Evolutionary conservation across 2,113 vertebrate species (phyloP).

Genomic region (rat (Rattus norvegicus)): DNA sequence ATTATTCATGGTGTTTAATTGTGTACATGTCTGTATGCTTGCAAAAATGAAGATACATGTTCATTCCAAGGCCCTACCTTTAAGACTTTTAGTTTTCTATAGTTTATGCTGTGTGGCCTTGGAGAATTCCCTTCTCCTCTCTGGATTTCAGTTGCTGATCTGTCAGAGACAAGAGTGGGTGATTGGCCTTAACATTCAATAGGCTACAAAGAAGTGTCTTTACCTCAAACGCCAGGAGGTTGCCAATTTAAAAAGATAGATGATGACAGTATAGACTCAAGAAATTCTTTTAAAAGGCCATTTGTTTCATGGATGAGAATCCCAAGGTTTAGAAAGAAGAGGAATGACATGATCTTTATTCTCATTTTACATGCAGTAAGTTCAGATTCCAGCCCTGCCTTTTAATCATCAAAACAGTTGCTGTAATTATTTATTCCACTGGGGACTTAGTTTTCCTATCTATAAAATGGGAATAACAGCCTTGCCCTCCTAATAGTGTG

Average conservation of each 20-base stretch:
- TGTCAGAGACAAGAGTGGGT: neutral
- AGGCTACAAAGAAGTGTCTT: neutral
- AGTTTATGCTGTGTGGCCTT: neutral
- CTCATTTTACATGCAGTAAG: neutral
- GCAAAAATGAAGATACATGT: neutral
- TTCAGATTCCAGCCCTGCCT: neutral
- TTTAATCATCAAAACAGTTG: neutral
- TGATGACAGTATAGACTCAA: neutral
- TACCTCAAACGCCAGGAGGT: neutral
- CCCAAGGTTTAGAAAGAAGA: neutral
- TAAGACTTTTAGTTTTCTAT: neutral
- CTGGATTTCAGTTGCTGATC: neutral
- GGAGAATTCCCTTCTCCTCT: neutral
- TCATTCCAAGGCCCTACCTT: neutral
- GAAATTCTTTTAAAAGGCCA: neutral
- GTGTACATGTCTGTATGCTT: neutral
- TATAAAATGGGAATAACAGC: neutral
- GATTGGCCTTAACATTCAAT: neutral
- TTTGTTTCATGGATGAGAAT: neutral
- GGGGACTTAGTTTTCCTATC: constrained; percentile 2
- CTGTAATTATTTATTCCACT: neutral
- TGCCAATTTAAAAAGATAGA: neutral
- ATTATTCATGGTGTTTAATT: neutral
- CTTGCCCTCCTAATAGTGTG: neutral
- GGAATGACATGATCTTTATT: neutral